Conservation (phyloP, 2,797 vertebrate genomes). For the Sebastes goodei region DNA sequence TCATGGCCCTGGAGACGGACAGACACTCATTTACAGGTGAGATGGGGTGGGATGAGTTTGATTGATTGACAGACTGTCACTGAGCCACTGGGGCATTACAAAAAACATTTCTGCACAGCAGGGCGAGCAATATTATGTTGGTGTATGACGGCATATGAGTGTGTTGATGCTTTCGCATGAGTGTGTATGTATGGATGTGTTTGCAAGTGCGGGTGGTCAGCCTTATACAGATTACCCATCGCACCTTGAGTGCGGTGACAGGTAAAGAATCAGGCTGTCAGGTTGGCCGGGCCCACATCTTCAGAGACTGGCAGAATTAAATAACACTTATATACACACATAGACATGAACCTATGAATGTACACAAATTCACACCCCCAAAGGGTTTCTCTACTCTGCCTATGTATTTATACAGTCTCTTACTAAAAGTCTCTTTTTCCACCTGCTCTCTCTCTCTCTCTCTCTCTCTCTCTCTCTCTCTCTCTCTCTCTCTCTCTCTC, state of each 20-base stretch:
- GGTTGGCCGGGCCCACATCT: slow-evolving; percentile 47
- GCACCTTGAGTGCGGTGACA: slow-evolving; percentile 72
- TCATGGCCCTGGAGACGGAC: slow-evolving; percentile 74
- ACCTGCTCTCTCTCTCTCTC: not conserved
- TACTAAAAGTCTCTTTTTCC: slow-evolving; percentile 4
- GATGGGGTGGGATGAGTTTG: slow-evolving; percentile 67
- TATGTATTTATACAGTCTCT: slow-evolving; percentile 30
- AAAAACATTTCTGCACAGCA: slow-evolving; percentile 50
- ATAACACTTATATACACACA: slow-evolving; percentile 16
- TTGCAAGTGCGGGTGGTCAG: slow-evolving; percentile 55
- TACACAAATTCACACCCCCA: slow-evolving; percentile 19
- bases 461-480: not conserved
- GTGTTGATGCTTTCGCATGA: slow-evolving; percentile 25
- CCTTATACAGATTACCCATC: slow-evolving; percentile 69
- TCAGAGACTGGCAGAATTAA: slow-evolving; percentile 65
- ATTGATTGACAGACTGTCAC: slow-evolving; percentile 80
- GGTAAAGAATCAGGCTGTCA: slow-evolving; percentile 73
- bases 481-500: not conserved
- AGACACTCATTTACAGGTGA: slow-evolving; percentile 80
- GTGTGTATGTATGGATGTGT: slow-evolving; percentile 39
- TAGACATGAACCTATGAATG: slow-evolving; percentile 12
- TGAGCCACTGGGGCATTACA: slow-evolving; percentile 70
- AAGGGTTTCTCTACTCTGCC: slow-evolving; percentile 4
- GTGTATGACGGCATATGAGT: slow-evolving; percentile 28
- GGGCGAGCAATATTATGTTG: slow-evolving; percentile 57